These are phyloP conservation scores for Periophthalmodon schlosseri DNA, from an alignment of 2,113 vertebrate genomes.

Conservation along the genomic window DNA sequence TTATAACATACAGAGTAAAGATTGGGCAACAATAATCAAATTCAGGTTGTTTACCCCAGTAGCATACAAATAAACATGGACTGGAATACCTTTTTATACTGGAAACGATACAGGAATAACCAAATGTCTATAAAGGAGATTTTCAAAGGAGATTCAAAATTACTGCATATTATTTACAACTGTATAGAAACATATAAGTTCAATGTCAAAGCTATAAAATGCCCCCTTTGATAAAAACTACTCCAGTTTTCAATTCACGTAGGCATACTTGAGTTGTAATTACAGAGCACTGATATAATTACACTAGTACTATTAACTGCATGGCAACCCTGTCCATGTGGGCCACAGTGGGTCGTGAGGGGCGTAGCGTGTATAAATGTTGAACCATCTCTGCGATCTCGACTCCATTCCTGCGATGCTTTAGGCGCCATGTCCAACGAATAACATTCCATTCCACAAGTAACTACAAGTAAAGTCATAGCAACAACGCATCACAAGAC, in stretches of 20 bases:
- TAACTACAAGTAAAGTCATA: slow-evolving; percentile 63
- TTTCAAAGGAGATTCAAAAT: not conserved
- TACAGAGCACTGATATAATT: not conserved
- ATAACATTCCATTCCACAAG: slow-evolving; percentile 72
- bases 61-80: not conserved
- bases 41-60: not conserved
- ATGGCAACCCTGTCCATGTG: not conserved
- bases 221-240: no score
- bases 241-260: no score
- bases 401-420: slow-evolving; percentile 67
- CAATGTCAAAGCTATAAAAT: not conserved
- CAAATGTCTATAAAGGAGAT: not conserved
- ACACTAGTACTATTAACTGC: not conserved
- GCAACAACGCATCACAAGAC: slow-evolving; percentile 55
- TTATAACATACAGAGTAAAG: not conserved
- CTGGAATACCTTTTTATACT: not conserved
- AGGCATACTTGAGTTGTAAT: not conserved
- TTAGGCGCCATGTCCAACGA: slow-evolving; percentile 51
- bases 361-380: slow-evolving; percentile 32
- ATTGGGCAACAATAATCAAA: not conserved
- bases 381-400: slow-evolving; percentile 58
- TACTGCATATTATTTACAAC: not conserved
- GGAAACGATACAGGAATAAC: not conserved
- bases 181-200: not conserved
- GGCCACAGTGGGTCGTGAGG: not conserved